Percentiles rank a stretch among this genome's conserved stretches.
Conservation (phyloP, 2,888 invertebrate genomes). For the Athripsodes cinereus region DNA sequence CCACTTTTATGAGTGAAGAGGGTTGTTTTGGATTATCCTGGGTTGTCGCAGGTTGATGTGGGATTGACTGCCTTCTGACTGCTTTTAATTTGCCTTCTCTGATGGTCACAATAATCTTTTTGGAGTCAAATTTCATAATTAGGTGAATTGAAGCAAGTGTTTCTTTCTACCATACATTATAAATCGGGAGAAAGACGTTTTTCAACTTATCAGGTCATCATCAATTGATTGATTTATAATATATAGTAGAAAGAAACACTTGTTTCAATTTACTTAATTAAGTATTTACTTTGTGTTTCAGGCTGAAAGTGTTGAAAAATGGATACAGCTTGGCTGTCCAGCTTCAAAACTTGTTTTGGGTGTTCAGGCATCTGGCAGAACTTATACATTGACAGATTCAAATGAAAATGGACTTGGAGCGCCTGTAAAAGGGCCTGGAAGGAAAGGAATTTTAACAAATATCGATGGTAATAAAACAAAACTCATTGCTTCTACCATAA, state of each 20-base stretch:
- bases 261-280: neutral
- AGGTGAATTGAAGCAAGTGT: too few relatives aligned
- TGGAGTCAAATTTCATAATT: neutral
- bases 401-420: constrained; percentile 33
- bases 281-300: constrained; percentile 20
- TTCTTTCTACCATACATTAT: too few relatives aligned
- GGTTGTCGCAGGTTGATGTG: too few relatives aligned
- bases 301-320: constrained; percentile 37
- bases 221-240: too few relatives aligned
- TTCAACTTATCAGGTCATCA: neutral
- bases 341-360: constrained; percentile 39
- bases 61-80: too few relatives aligned
- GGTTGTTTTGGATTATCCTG: too few relatives aligned
- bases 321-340: constrained; percentile 35
- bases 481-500: too few relatives aligned
- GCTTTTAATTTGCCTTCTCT: too few relatives aligned
- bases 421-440: constrained; percentile 28
- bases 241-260: too few relatives aligned
- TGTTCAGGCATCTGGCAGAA: constrained; percentile 38
- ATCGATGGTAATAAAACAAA: constrained; percentile 29
- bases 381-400: constrained; percentile 33
- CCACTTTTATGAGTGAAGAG: too few relatives aligned
- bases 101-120: neutral
- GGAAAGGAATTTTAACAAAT: constrained; percentile 29
- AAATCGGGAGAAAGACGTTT: too few relatives aligned